Conservation (phyloP, 2,113 vertebrate species). For the Nanger granti region DNA sequence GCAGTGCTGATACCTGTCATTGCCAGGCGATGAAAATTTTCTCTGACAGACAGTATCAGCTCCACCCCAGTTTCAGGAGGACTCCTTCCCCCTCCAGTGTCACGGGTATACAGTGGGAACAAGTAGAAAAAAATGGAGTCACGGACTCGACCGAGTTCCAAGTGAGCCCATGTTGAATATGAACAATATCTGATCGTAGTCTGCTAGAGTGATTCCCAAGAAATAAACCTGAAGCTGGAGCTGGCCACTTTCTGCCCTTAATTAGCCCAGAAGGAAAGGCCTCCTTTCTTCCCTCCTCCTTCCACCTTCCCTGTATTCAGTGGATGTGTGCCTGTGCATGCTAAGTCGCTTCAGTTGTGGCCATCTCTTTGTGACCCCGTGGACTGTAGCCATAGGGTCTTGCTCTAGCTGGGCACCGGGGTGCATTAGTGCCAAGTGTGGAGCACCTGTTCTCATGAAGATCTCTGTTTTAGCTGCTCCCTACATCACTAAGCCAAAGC, state of each 20-base stretch:
- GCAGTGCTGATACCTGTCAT: neutral
- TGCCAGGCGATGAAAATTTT: neutral
- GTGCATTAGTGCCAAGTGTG: neutral
- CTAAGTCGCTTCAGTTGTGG: neutral
- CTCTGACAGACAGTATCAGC: neutral
- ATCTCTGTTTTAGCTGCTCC: neutral
- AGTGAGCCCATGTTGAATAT: neutral
- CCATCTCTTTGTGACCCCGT: rapidly evolving
- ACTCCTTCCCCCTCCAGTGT: neutral
- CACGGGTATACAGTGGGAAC: neutral
- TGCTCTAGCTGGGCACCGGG: neutral
- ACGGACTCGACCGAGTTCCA: neutral
- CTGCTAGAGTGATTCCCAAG: neutral
- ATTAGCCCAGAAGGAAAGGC: neutral
- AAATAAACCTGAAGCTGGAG: neutral
- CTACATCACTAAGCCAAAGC: neutral
- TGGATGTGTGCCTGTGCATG: rapidly evolving
- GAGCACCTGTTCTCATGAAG: too few relatives aligned
- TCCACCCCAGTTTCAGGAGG: neutral
- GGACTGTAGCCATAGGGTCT: neutral
- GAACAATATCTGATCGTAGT: neutral
- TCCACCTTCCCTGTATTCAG: neutral
- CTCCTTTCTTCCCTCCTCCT: too few relatives aligned
- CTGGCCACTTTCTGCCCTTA: neutral
- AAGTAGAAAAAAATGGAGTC: neutral